Percentiles rank a stretch among this genome's conserved stretches.
These are phyloP conservation scores for Oceanites oceanicus DNA, from an alignment of 2,113 vertebrate species.

Conservation along the genomic window DNA sequence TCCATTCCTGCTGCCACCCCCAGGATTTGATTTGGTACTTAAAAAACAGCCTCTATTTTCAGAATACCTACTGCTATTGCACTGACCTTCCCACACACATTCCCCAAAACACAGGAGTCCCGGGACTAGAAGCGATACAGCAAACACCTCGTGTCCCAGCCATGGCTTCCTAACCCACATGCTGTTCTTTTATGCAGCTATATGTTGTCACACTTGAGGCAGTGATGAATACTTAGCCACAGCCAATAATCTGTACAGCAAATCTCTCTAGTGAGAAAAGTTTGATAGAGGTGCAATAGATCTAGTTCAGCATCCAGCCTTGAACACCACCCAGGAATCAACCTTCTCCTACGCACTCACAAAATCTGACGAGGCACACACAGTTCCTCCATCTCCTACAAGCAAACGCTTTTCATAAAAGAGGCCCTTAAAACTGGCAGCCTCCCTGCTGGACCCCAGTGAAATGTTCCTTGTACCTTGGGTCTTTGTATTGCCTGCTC, in stretches of 20 bases:
- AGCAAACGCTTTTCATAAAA: slow-evolving; percentile 1
- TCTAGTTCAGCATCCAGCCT: not conserved
- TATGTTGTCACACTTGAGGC: not conserved
- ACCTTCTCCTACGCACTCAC: not conserved
- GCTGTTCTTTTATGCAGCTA: not conserved
- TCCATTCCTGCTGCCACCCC: not conserved
- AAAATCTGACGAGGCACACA: not conserved
- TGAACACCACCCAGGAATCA: not conserved
- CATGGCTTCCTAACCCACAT: not conserved
- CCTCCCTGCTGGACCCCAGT: slow-evolving; percentile 46
- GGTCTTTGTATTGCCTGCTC: slow-evolving; percentile 41
- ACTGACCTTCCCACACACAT: not conserved
- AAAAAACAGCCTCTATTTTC: not conserved
- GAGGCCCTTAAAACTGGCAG: slow-evolving; percentile 52
- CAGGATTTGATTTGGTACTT: not conserved
- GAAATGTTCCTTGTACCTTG: slow-evolving; percentile 45
- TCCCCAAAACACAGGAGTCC: not conserved
- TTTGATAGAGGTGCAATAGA: not conserved
- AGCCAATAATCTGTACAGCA: not conserved
- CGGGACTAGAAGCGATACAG: not conserved
- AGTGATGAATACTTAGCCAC: not conserved
- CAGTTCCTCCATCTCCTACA: slow-evolving; percentile 10
- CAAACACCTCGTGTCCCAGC: not conserved
- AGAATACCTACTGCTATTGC: not conserved
- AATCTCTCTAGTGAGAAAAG: not conserved